phyloP scores from a whole-genome alignment of 2,888 invertebrate genomes.

The Callinectes sapidus region DNA sequence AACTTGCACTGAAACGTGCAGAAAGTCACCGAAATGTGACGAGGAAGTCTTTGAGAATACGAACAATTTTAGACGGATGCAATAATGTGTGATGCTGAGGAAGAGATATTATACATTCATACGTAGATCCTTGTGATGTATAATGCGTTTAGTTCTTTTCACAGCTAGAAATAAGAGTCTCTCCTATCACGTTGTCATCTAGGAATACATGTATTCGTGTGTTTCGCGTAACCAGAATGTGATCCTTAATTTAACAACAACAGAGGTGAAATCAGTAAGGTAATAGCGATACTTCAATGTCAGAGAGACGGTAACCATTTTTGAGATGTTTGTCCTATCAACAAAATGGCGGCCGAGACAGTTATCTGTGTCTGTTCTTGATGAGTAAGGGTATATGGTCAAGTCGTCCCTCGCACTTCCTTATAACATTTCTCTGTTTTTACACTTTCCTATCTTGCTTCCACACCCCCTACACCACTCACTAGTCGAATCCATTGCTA shows the following conservation, averaged over 20 bases:
- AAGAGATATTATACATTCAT: too few species aligned
- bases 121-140: too few species aligned
- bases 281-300: neutral
- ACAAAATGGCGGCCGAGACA: neutral
- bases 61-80: too few species aligned
- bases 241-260: neutral
- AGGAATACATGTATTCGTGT: neutral
- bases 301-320: neutral
- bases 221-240: neutral
- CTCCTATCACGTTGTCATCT: neutral
- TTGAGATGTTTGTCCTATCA: neutral
- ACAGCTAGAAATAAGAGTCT: too few species aligned
- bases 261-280: neutral
- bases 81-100: too few species aligned
- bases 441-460: neutral
- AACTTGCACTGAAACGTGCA: too few species aligned
- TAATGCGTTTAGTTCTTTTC: too few species aligned
- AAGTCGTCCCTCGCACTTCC: neutral
- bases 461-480: neutral
- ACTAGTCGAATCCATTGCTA: neutral
- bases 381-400: neutral
- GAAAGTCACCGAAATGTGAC: too few species aligned
- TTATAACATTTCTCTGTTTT: neutral
- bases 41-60: too few species aligned
- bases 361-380: neutral